A percentile compares a stretch with the other conserved stretches of the same genome.
These are phyloP conservation scores for Agrotis segetum DNA, from an alignment of 2,888 invertebrate genomes.

Conservation along the genomic window DNA sequence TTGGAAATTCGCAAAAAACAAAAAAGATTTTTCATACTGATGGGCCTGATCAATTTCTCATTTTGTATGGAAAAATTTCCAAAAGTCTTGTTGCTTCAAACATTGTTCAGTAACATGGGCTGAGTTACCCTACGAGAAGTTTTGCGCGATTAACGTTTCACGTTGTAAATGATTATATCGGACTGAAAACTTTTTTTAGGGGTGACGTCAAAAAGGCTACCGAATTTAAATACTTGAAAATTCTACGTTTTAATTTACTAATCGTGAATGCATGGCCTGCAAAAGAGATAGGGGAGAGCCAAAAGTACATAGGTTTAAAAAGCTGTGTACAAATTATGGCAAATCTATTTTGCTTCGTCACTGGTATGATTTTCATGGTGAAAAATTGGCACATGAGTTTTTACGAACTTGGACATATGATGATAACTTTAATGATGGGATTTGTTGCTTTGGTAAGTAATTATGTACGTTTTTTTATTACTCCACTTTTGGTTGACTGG, in stretches of 20 bases:
- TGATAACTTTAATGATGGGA: conserved; percentile 10
- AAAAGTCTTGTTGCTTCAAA: too few relatives aligned
- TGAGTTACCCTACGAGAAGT: too few relatives aligned
- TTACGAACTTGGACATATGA: conserved; percentile 33
- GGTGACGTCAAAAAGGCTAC: conserved; percentile 1
- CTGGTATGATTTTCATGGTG: not conserved
- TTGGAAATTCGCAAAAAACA: too few relatives aligned
- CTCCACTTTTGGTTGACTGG: too few relatives aligned
- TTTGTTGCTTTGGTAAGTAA: conserved; percentile 6
- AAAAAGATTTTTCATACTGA: too few relatives aligned
- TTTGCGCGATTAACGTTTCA: too few relatives aligned
- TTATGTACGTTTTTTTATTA: conserved; percentile 1
- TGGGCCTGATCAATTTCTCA: too few relatives aligned
- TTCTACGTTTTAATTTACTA: conserved; percentile 17
- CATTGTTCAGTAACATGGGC: too few relatives aligned
- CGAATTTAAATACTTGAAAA: conserved; percentile 15
- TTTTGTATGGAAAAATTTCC: too few relatives aligned
- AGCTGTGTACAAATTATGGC: not conserved
- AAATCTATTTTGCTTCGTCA: not conserved
- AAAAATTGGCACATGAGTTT: conserved; percentile 1
- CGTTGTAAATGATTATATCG: too few relatives aligned
- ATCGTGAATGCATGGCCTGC: conserved; percentile 33
- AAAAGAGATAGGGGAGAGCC: conserved; percentile 22
- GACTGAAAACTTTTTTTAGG: conserved; percentile 11
- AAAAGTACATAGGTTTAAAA: not conserved